phyloP scores from a whole-genome alignment of 2,113 vertebrate species.

The Cyprinodon brontotheroides region DNA sequence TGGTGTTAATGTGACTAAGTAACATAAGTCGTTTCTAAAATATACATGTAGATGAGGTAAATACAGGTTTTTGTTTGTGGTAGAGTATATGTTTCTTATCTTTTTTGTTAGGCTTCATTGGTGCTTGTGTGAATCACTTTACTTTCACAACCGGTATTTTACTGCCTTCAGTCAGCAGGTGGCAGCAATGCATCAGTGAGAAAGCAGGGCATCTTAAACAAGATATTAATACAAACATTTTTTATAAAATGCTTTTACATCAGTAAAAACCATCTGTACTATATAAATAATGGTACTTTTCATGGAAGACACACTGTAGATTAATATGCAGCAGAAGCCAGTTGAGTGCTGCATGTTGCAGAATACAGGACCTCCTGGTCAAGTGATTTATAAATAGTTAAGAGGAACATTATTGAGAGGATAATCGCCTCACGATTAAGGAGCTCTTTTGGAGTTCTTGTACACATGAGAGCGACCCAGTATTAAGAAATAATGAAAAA shows the following conservation, averaged over 20 bases:
- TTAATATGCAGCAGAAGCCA: background rate
- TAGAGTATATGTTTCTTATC: background rate
- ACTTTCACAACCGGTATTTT: background rate
- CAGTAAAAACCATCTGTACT: background rate
- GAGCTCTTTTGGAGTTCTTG: background rate
- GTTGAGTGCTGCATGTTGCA: constrained; percentile 18
- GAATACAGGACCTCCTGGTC: constrained; percentile 10
- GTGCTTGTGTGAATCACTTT: background rate
- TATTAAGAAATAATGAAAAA: constrained; percentile 19
- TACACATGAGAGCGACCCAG: background rate
- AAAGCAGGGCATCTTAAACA: background rate
- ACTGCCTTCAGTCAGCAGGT: constrained; percentile 47
- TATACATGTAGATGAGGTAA: background rate
- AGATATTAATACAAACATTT: background rate
- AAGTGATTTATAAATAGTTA: constrained; percentile 8
- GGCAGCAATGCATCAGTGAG: constrained; percentile 61
- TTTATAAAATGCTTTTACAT: background rate
- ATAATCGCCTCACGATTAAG: background rate
- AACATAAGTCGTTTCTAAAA: background rate
- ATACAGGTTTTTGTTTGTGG: background rate
- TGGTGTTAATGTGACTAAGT: background rate
- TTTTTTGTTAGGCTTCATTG: background rate
- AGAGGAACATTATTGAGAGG: background rate
- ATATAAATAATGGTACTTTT: background rate
- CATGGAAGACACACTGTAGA: background rate